Conservation (phyloP, 2,113 vertebrate genomes). For the Lophura nycthemera region DNA sequence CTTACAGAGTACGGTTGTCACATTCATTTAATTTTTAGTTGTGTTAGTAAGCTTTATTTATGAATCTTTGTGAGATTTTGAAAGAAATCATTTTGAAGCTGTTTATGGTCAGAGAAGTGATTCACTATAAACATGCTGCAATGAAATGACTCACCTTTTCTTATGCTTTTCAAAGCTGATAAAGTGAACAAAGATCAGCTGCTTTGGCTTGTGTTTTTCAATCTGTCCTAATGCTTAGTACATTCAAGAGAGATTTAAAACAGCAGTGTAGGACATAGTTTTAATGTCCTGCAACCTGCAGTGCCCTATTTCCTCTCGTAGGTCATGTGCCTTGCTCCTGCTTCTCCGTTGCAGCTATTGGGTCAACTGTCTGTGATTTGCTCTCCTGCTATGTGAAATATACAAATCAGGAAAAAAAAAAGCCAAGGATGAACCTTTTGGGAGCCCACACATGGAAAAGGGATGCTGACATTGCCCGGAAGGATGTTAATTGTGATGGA, state of each 20-base stretch:
- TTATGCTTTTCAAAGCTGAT: conserved; percentile 18
- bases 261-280: background rate
- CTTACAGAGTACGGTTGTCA: background rate
- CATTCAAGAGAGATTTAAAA: background rate
- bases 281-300: background rate
- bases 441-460: background rate
- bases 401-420: background rate
- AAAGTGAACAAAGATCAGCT: conserved; percentile 23
- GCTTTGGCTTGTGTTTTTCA: background rate
- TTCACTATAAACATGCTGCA: background rate
- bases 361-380: background rate
- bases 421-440: background rate
- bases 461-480: background rate
- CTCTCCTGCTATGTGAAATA: background rate
- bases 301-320: background rate
- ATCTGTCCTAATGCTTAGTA: background rate
- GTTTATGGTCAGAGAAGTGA: background rate
- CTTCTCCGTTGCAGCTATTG: fast-evolving
- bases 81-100: background rate
- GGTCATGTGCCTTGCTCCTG: background rate
- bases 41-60: background rate
- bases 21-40: background rate
- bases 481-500: conserved; percentile 6
- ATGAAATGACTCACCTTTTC: background rate
- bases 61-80: background rate